Percentiles rank a stretch among this genome's conserved stretches.
phyloP scores from a whole-genome alignment of 1,140 invertebrate genomes.

The Drosophila obscura region DNA sequence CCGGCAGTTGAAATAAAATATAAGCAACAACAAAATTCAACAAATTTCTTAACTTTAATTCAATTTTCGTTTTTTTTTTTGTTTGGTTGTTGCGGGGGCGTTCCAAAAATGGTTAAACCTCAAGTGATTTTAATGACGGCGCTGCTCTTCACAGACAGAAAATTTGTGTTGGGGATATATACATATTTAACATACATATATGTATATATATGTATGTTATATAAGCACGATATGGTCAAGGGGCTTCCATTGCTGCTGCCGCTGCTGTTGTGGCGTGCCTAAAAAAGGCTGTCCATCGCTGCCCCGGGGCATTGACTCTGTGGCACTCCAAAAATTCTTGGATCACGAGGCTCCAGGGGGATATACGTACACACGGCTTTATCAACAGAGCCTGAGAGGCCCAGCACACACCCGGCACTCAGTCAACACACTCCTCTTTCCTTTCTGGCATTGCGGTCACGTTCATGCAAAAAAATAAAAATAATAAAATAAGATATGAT shows the following conservation, averaged over 20 bases:
- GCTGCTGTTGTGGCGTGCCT: conserved; percentile 67
- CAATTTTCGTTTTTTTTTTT: conserved; percentile 44
- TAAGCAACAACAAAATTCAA: neutral
- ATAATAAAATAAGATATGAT: conserved; percentile 45
- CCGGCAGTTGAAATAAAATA: conserved; percentile 3
- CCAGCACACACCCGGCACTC: conserved; percentile 41
- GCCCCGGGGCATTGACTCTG: conserved; percentile 67
- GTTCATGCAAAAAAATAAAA: conserved; percentile 50
- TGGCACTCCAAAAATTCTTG: conserved; percentile 60
- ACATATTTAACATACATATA: conserved; percentile 16
- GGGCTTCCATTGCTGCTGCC: conserved; percentile 20
- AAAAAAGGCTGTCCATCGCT: conserved; percentile 70
- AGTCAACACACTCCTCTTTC: conserved; percentile 57
- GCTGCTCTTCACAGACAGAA: conserved; percentile 24
- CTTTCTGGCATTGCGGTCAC: conserved; percentile 72
- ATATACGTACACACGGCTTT: conserved; percentile 30
- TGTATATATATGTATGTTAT: conserved; percentile 33
- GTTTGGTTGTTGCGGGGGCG: conserved; percentile 61
- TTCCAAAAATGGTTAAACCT: conserved; percentile 74
- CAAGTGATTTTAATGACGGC: conserved; percentile 72
- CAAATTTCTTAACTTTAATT: conserved; percentile 54
- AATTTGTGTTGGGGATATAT: neutral
- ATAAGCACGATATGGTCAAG: conserved; percentile 15
- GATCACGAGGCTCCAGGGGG: conserved; percentile 19
- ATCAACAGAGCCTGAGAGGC: conserved; percentile 28